Evolutionary conservation across 2,113 vertebrate species (phyloP).

Genomic region (Pelusios castaneus): DNA sequence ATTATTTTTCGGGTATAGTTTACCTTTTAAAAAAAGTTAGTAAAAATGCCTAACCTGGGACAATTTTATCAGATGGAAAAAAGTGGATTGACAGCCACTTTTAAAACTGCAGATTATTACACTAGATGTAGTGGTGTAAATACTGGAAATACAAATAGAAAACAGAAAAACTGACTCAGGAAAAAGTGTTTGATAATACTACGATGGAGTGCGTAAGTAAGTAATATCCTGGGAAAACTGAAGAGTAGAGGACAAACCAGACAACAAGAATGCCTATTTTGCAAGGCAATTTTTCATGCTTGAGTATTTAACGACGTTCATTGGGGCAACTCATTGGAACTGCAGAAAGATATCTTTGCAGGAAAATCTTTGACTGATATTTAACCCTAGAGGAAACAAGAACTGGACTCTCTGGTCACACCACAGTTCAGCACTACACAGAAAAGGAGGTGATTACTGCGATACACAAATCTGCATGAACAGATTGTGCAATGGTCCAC

Average conservation of each 20-base stretch:
- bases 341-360: not conserved
- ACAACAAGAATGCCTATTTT: not conserved
- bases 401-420: not conserved
- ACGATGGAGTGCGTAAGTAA: not conserved
- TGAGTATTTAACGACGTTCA: not conserved
- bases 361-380: not conserved
- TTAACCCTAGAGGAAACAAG: constrained; percentile 25
- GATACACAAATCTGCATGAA: not conserved
- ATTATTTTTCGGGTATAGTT: not conserved
- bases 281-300: not conserved
- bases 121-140: not conserved
- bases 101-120: not conserved
- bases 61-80: not conserved
- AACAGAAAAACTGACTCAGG: not conserved
- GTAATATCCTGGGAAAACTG: not conserved
- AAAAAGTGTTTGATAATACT: not conserved
- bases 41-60: not conserved
- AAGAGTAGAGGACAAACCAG: not conserved
- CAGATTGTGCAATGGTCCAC: not conserved
- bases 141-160: not conserved
- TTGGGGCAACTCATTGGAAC: not conserved
- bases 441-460: not conserved
- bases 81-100: not conserved
- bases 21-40: not conserved
- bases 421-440: not conserved